Evolutionary conservation across 2,888 invertebrate species (phyloP), one percentile per base, ranked within the genome.

Genomic region (Brenthis hecate): DNA sequence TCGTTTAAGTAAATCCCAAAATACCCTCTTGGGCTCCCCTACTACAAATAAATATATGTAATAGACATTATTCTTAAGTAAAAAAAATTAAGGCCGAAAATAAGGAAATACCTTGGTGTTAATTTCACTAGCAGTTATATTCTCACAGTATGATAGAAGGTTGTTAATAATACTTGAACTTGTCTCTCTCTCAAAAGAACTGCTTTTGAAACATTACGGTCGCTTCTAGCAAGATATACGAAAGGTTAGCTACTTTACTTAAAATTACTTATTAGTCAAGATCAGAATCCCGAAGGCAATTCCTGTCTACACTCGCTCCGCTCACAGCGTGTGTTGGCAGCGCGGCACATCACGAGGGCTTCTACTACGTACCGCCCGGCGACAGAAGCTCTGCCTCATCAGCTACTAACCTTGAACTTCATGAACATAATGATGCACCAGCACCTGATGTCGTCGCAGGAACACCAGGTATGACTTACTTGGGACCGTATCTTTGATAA

Each of bases 391-490:
- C 95, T 0, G 91, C 94, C 0, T 94, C 94, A 0, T 94, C 94
- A 73, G 84, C 87, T 6, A 94, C 95, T 1, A 94, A 94, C 58
- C 93, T 95, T 63, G 95, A 96, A 8, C 94, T 96, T 2, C 89
- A 88, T 23, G 91, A 92, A 51, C 89, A 89, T 70, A 85, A 74
- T 55, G 94, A 94, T 70, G 93, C 93, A 28, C 93, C 94, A 3
- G 95, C 96, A 0, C 97, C 97, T 0, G 97, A 97, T 80, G 96
- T 97, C 0, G 94, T 97, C 13, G 96, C 96, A 58, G 97, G 96
- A 0, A 96, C 96, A 0, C 96, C 96, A 72, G 94, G 94, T 83
- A 82, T 72, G 66, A 54, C 58, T 47, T 50, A 36, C 56, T 36
- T 36, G 36, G 6, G 8, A 6, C 36, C 36, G 36, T 36, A 36